Conservation (phyloP, 2,888 invertebrate species). For the Heteromurus nitidus region DNA sequence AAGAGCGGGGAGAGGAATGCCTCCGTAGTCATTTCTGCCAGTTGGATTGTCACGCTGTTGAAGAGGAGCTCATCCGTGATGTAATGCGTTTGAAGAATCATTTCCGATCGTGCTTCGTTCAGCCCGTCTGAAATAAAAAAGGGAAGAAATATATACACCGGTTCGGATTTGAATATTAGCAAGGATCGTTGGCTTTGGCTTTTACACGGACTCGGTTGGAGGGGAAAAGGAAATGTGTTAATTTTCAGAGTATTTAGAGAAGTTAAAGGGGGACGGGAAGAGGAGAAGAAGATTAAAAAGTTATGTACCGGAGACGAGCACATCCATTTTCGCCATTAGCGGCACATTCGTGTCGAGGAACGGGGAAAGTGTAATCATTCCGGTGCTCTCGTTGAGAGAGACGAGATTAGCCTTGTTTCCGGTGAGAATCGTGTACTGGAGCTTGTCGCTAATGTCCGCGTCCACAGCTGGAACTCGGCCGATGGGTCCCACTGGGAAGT, state of each 20-base stretch:
- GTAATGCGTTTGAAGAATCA: slow-evolving; percentile 91
- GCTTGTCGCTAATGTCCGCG: slow-evolving; percentile 91
- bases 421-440: slow-evolving; percentile 88
- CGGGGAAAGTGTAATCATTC: slow-evolving; percentile 90
- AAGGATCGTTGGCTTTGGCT: slow-evolving; percentile 8
- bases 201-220: no score
- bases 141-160: not conserved
- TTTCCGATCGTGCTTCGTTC: slow-evolving; percentile 93
- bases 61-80: slow-evolving; percentile 96
- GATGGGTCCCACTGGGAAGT: slow-evolving; percentile 93
- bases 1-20: slow-evolving; percentile 92
- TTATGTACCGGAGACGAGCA: slow-evolving; percentile 86
- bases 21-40: slow-evolving; percentile 94
- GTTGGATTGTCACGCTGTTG: slow-evolving; percentile 93
- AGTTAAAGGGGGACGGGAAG: slow-evolving; percentile 14
- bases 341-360: slow-evolving; percentile 97
- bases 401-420: slow-evolving; percentile 96
- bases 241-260: slow-evolving; percentile 44
- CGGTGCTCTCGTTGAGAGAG: slow-evolving; percentile 87
- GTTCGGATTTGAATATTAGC: not conserved
- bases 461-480: slow-evolving; percentile 95
- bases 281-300: slow-evolving; percentile 31
- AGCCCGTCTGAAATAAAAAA: slow-evolving; percentile 83
- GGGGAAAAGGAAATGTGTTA: slow-evolving; percentile 42
- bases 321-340: slow-evolving; percentile 93